Evolutionary conservation across 2,888 invertebrate genomes (phyloP).

Genomic region (Rhamnusium bicolor): DNA sequence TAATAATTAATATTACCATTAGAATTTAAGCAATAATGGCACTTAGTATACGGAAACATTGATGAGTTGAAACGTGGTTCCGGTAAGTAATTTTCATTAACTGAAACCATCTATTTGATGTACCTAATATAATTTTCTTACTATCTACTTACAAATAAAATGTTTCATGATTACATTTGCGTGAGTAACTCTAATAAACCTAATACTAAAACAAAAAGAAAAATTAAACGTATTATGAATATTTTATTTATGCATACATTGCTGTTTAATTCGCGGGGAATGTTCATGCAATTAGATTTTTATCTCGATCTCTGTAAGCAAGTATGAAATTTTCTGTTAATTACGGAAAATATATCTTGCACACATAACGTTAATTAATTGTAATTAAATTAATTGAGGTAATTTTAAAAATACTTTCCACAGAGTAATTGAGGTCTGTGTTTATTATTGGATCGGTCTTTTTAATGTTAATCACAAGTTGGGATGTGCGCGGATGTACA

Average conservation of each 20-base stretch:
- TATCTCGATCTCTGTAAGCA: constrained; percentile 10
- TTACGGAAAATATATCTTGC: constrained; percentile 4
- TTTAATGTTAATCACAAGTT: neutral
- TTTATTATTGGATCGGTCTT: neutral
- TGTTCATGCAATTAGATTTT: constrained; percentile 9
- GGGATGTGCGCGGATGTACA: neutral
- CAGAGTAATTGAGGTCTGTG: neutral
- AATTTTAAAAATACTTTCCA: neutral
- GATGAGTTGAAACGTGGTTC: neutral
- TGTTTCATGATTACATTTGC: neutral
- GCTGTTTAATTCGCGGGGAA: neutral
- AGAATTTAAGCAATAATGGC: neutral
- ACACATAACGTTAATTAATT: constrained; percentile 3
- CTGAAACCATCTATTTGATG: neutral
- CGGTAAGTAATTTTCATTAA: neutral
- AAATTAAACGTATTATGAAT: neutral
- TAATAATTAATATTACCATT: neutral
- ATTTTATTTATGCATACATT: neutral
- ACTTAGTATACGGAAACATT: neutral
- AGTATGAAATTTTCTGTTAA: constrained; percentile 7
- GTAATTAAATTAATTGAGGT: constrained; percentile 18
- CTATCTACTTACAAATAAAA: neutral
- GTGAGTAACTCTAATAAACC: neutral
- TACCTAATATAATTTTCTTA: neutral
- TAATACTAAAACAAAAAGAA: neutral